phyloP scores from a whole-genome alignment of 2,888 invertebrate genomes.

The Sylvicola fuscatus region DNA sequence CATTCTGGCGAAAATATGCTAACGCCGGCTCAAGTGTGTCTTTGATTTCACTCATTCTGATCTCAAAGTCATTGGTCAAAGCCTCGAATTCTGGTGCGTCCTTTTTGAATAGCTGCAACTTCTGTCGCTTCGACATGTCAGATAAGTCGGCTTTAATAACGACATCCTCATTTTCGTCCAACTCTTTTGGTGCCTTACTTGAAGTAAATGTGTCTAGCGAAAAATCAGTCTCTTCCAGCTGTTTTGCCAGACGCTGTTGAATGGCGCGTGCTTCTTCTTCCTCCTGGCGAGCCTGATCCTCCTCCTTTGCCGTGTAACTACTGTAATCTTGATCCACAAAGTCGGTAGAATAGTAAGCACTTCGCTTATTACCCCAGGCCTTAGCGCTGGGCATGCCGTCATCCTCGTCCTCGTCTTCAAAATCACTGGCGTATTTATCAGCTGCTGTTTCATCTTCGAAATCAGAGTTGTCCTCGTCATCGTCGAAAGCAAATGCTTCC shows the following conservation, averaged over 20 bases:
- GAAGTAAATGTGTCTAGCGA: constrained; percentile 31
- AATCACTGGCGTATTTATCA: constrained; percentile 36
- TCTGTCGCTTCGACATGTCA: constrained; percentile 53
- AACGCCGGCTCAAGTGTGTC: constrained; percentile 46
- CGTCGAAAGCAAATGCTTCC: constrained; percentile 39
- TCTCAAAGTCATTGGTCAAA: constrained; percentile 58
- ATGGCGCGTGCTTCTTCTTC: constrained; percentile 67
- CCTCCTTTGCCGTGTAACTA: constrained; percentile 37
- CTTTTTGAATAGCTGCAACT: constrained; percentile 52
- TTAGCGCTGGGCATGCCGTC: constrained; percentile 55
- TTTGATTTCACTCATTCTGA: constrained; percentile 42
- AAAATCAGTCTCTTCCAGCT: constrained; percentile 62
- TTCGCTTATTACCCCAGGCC: constrained; percentile 75
- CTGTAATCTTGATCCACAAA: constrained; percentile 74
- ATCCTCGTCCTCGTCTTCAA: constrained; percentile 49
- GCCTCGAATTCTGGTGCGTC: constrained; percentile 75
- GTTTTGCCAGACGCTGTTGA: constrained; percentile 52
- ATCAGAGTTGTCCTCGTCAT: constrained; percentile 28
- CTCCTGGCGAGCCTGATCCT: constrained; percentile 55
- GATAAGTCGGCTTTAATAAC: constrained; percentile 40
- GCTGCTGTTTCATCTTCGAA: constrained; percentile 27
- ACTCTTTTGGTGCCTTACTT: constrained; percentile 14
- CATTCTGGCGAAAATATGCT: constrained; percentile 35
- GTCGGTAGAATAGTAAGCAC: constrained; percentile 66
- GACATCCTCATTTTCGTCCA: constrained; percentile 18